Percentiles rank a stretch among this genome's conserved stretches.
These are phyloP conservation scores for Nylanderia fulva DNA, from an alignment of 1,140 invertebrate genomes.

Conservation along the genomic window DNA sequence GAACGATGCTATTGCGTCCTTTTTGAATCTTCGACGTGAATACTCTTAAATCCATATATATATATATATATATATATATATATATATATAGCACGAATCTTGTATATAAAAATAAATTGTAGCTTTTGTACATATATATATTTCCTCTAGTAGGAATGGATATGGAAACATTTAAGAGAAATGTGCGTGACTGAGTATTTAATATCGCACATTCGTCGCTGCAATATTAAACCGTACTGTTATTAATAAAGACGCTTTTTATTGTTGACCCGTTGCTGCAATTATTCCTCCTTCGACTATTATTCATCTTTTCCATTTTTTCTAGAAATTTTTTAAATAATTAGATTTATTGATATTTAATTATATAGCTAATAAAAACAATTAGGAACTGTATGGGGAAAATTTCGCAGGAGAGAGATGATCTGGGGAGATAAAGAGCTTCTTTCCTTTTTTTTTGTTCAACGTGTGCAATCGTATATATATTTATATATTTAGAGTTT, in stretches of 20 bases:
- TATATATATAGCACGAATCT: neutral
- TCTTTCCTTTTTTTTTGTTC: constrained; percentile 55
- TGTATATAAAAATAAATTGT: constrained; percentile 63
- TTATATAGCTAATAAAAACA: neutral
- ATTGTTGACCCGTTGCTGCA: constrained; percentile 62
- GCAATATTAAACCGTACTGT: constrained; percentile 76
- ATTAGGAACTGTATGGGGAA: neutral
- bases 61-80: neutral
- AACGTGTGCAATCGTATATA: constrained; percentile 75
- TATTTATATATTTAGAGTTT: constrained; percentile 67
- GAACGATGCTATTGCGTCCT: neutral
- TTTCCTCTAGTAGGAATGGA: constrained; percentile 6
- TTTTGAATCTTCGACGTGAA: neutral
- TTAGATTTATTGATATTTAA: too few species aligned
- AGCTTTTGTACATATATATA: constrained; percentile 75
- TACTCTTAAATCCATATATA: constrained; percentile 1
- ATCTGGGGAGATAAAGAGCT: neutral
- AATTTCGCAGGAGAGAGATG: neutral
- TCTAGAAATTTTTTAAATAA: neutral
- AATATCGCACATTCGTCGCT: constrained; percentile 60
- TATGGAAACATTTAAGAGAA: constrained; percentile 2
- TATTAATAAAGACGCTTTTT: constrained; percentile 77
- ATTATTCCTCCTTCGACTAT: neutral
- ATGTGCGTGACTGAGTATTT: constrained; percentile 45
- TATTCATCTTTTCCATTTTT: neutral